Evolutionary conservation across 2,113 vertebrate species (phyloP).

Genomic region (Clinocottus analis): DNA sequence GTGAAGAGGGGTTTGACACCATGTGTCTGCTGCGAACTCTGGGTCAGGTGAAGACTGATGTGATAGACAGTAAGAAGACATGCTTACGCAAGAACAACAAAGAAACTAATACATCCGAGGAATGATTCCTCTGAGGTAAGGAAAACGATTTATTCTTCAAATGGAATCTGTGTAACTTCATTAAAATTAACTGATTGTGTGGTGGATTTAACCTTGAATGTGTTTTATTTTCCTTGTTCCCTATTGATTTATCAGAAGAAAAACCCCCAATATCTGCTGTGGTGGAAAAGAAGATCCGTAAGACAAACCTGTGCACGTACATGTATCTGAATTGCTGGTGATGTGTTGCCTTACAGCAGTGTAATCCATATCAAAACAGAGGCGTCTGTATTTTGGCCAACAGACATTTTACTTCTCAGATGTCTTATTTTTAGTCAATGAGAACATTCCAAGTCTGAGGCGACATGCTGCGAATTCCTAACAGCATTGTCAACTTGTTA

Average conservation of each 20-base stretch:
- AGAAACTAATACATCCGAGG: constrained; percentile 31
- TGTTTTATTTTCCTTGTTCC: constrained; percentile 18
- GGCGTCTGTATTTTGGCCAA: constrained; percentile 11
- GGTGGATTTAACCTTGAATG: not conserved
- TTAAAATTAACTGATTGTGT: not conserved
- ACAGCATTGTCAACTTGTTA: not conserved
- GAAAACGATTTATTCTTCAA: not conserved
- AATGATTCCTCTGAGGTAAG: constrained; percentile 60
- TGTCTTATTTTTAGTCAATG: constrained; percentile 6
- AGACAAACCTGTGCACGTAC: constrained; percentile 7
- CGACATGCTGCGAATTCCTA: not conserved
- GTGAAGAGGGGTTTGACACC: constrained; percentile 86
- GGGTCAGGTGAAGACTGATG: constrained; percentile 90
- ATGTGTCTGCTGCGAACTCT: constrained; percentile 89
- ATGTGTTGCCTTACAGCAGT: not conserved
- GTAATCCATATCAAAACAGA: not conserved
- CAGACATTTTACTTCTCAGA: constrained; percentile 1
- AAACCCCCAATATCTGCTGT: constrained; percentile 14
- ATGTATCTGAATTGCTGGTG: constrained; percentile 27
- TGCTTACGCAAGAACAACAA: constrained; percentile 27
- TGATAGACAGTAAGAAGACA: constrained; percentile 82
- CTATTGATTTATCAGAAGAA: constrained; percentile 22
- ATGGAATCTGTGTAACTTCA: not conserved
- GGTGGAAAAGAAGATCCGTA: constrained; percentile 38
- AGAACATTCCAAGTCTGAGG: constrained; percentile 10